Evolutionary conservation across 2,888 invertebrate species (phyloP), one percentile per base, ranked within the genome.

Genomic region (Teleogryllus oceanicus): DNA sequence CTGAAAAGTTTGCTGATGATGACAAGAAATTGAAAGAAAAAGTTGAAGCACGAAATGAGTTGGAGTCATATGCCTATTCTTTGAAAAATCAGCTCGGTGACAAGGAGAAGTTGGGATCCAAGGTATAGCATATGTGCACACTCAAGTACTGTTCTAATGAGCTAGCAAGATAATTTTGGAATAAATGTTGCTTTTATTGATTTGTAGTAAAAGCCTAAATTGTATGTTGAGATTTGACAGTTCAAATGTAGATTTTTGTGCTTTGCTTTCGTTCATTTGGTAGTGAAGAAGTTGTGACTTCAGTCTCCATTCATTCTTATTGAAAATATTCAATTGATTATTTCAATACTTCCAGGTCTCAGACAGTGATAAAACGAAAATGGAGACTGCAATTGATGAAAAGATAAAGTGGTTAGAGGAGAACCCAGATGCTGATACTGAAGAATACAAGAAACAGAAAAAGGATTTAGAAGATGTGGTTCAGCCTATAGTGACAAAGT

Each of bases 1-100:
- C 99, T 1, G 99, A 99, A 89, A 96, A 96, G 88, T 99, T 98
- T 88, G 97, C 98, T 21, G 99, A 99, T 85, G 99, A 99, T 84
- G 99, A 99, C 88, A 98, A 98, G 90, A 97, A 96, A 88, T 89
- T 97, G 83, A 97, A 97, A 89, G 97, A 98, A 88, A 92, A 94
- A 79, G 97, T 99, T 5, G 99, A 99, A 87, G 94, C 98, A 5
- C 93, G 97, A 83, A 99, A 99, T 87, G 99, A 99, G 86, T 90
- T 99, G 80, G 99, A 99, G 88, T 96, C 96, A 81, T 98, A 98
- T 85, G 96, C 97, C 0, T 99, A 99, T 89, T 97, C 97, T 4
- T 91, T 99, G 82, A 99, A 99, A 90, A 99, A 97, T 88, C 98
- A 98, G 88, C 90, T 99, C 50, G 92, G 91, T 80, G 99, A 99